These are phyloP conservation scores for Noturus placidus DNA, from an alignment of 2,113 vertebrate species.

Conservation along the genomic window DNA sequence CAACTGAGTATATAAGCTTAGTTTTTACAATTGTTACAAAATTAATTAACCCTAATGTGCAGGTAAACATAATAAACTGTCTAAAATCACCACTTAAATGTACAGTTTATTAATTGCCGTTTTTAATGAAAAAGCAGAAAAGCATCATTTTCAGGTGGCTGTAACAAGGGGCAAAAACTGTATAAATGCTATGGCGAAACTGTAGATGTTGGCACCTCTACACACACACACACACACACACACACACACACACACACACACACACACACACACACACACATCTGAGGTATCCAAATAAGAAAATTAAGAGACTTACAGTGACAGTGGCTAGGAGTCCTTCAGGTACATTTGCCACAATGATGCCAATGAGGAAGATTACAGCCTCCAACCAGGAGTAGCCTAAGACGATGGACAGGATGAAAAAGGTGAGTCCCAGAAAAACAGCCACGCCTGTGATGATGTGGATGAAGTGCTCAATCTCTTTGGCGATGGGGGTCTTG, in stretches of 20 bases:
- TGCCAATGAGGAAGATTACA: slow-evolving; percentile 90
- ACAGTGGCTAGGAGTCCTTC: slow-evolving; percentile 90
- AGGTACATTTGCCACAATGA: slow-evolving; percentile 90
- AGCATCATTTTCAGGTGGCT: too few species aligned
- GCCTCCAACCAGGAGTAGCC: slow-evolving; percentile 85
- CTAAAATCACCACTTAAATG: too few species aligned
- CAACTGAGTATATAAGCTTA: neutral
- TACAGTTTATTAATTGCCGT: too few species aligned
- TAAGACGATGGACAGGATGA: slow-evolving; percentile 81
- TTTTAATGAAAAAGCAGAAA: too few species aligned
- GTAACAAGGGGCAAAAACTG: neutral
- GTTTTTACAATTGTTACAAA: neutral
- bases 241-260: neutral
- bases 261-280: slow-evolving; percentile 6
- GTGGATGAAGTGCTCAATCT: slow-evolving; percentile 92
- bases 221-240: neutral
- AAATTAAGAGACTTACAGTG: slow-evolving; percentile 72
- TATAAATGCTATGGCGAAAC: neutral
- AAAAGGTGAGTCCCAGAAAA: slow-evolving; percentile 83
- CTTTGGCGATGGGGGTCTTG: slow-evolving; percentile 88
- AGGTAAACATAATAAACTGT: neutral
- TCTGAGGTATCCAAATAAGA: neutral
- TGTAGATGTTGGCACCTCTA: neutral
- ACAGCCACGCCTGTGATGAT: slow-evolving; percentile 90
- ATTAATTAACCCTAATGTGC: neutral